These are phyloP conservation scores for Trinectes maculatus DNA, from an alignment of 2,113 vertebrate genomes.

Conservation along the genomic window DNA sequence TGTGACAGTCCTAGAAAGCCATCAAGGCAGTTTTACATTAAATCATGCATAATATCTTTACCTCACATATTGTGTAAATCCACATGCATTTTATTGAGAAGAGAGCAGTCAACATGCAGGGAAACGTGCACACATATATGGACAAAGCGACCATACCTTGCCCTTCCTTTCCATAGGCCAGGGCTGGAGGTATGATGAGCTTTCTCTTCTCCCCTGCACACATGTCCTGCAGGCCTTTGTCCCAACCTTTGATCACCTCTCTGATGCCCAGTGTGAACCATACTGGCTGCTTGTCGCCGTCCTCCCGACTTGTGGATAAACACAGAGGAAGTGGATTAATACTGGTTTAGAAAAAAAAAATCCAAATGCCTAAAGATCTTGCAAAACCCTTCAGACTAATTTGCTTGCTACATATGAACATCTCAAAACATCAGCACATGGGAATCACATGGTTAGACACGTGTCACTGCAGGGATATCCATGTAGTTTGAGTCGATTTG, in stretches of 20 bases:
- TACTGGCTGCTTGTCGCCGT: conserved; percentile 87
- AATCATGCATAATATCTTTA: conserved; percentile 3
- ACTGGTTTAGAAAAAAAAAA: conserved; percentile 11
- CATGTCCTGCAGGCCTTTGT: conserved; percentile 90
- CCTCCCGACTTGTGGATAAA: conserved; percentile 78
- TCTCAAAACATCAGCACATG: no score
- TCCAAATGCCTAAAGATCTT: no score
- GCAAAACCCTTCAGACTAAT: no score
- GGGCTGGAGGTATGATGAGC: conserved; percentile 86
- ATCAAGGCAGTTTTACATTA: conserved; percentile 33
- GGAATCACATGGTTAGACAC: no score
- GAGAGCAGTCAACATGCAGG: conserved; percentile 14
- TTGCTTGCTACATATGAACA: no score
- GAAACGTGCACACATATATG: background rate
- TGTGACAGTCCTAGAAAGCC: conserved; percentile 36
- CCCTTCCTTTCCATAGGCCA: conserved; percentile 94
- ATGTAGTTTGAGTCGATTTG: background rate
- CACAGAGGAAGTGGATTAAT: background rate
- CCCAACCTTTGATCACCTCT: conserved; percentile 91
- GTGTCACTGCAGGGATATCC: no score
- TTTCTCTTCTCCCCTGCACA: conserved; percentile 92
- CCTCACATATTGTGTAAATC: background rate
- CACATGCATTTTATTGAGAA: background rate
- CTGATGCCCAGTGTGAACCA: conserved; percentile 94
- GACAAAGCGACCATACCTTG: conserved; percentile 82